These are phyloP conservation scores for Halcyon smyrnensis DNA, from an alignment of 2,797 vertebrate genomes.

Conservation along the genomic window DNA sequence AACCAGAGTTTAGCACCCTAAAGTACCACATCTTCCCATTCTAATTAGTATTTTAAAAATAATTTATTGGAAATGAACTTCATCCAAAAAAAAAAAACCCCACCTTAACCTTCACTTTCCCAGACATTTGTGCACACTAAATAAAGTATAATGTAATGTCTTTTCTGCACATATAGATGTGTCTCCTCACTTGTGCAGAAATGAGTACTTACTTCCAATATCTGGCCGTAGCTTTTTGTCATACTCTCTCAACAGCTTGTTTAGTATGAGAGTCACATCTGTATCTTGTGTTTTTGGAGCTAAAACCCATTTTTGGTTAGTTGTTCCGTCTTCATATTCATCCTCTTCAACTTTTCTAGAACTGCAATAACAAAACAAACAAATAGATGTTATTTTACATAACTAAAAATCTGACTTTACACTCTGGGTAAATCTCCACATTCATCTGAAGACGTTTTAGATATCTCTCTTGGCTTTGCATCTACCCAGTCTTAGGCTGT, in stretches of 20 bases:
- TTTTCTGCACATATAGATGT: not conserved
- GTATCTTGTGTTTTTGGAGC: slow-evolving; percentile 89
- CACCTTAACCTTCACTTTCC: not conserved
- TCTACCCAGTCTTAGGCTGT: not conserved
- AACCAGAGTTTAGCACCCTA: not conserved
- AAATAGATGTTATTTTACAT: not conserved
- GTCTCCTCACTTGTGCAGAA: not conserved
- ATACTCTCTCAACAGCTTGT: slow-evolving; percentile 92
- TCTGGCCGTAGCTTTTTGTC: slow-evolving; percentile 94
- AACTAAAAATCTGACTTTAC: not conserved
- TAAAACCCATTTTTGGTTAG: slow-evolving; percentile 90
- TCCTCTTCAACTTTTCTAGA: slow-evolving; percentile 85
- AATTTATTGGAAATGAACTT: not conserved
- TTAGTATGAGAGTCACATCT: slow-evolving; percentile 91
- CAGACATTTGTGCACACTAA: not conserved
- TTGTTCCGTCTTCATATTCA: slow-evolving; percentile 89
- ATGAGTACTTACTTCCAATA: slow-evolving; percentile 89
- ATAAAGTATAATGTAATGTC: not conserved
- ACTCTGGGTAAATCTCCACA: not conserved
- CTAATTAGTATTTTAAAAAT: not conserved
- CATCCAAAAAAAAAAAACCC: not conserved
- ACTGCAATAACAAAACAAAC: slow-evolving; percentile 73
- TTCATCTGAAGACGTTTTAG: not conserved
- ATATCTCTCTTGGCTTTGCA: not conserved
- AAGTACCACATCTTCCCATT: not conserved